A percentile compares a stretch with the other conserved stretches of the same genome.
Conservation (phyloP, 2,797 vertebrate genomes). For the Melanitta fusca region DNA sequence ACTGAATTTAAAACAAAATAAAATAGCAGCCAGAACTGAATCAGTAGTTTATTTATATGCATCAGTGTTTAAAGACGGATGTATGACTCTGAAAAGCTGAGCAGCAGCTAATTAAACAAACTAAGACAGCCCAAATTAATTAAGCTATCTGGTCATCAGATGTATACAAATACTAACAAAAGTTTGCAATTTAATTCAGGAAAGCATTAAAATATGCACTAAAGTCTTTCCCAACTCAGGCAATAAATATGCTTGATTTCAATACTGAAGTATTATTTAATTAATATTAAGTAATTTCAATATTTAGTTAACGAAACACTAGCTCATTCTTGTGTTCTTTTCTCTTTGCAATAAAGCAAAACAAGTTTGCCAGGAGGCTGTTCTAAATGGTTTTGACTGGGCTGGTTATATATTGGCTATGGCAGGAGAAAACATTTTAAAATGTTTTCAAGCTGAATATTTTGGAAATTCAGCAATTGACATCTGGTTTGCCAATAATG, state of each 20-base stretch:
- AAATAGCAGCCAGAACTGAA: not conserved
- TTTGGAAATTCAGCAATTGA: not conserved
- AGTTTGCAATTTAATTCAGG: not conserved
- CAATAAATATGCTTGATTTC: not conserved
- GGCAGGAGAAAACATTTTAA: not conserved
- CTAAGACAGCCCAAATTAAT: not conserved
- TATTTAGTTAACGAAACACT: not conserved
- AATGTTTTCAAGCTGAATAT: not conserved
- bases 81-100: not conserved
- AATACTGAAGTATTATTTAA: not conserved
- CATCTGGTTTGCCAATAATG: not conserved
- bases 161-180: not conserved
- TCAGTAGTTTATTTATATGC: not conserved
- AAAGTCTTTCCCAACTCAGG: not conserved
- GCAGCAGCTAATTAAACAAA: not conserved
- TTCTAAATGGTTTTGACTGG: not conserved
- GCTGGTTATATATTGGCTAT: not conserved
- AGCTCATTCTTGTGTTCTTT: not conserved
- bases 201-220: not conserved
- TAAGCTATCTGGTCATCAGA: not conserved
- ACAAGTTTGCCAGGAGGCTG: not conserved
- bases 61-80: not conserved
- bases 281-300: not conserved
- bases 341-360: not conserved
- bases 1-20: not conserved